Base-by-base conservation (phyloP, 2,888 invertebrate genomes). In the Hipparchia semele region DNA sequence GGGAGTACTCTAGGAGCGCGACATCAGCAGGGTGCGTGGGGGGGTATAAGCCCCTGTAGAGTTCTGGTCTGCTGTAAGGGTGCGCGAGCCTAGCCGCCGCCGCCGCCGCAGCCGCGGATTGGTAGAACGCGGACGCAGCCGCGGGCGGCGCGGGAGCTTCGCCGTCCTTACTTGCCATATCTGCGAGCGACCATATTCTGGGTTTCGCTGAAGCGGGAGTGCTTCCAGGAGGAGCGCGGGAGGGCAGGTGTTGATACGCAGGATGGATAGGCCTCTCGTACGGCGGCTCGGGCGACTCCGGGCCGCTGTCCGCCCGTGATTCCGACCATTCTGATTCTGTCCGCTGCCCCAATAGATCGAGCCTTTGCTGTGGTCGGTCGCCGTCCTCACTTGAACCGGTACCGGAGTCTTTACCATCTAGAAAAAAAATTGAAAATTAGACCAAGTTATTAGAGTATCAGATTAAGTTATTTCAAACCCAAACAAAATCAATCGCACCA, bases 141-240 rank as follows among this genome's bases (percentile, higher is more conserved):
- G 94, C 88, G 51, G 95, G 94, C 3, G 95, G 92, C 79, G 91
- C 87, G 65, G 94, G 93, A 10, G 95, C 91, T 68, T 97, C 97
- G 54, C 95, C 96, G 76, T 98, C 98, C 88, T 98, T 98, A 87
- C 97, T 97, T 58, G 98, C 98, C 97, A 98, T 98, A 86, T 98
- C 98, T 58, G 98, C 98, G 75, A 98, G 90, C 0, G 98, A 98
- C 98, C 98, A 98, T 92, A 98, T 98, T 86, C 98, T 94, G 0
- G 98, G 98, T 87, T 98, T 98, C 60, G 91, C 94, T 77, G 96
- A 95, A 71, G 95, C 94, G 10, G 95, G 94, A 64, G 96, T 96
- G 76, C 95, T 95, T 33, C 96, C 95, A 39, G 96, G 95, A 61
- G 95, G 95, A n/a, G 94, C 95, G 75, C 95, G 90, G 62, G 96